These are phyloP conservation scores for Psilopsiagon aurifrons DNA, from an alignment of 2,113 vertebrate genomes.

Conservation along the genomic window DNA sequence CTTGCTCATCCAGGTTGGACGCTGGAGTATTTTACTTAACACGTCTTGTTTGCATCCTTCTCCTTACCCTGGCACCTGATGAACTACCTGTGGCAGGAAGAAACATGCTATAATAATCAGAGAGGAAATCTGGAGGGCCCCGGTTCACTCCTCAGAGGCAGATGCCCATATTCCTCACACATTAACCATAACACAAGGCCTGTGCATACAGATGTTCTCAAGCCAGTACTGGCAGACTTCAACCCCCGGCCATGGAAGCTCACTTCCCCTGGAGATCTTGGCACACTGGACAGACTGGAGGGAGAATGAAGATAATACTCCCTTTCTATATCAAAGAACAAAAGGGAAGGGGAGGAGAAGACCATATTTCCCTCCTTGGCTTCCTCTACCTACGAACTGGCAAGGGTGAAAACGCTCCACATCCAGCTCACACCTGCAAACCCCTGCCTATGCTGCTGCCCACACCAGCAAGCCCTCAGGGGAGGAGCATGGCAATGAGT, in stretches of 20 bases:
- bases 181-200: not conserved
- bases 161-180: not conserved
- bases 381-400: not conserved
- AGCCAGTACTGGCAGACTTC: not conserved
- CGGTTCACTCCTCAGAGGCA: not conserved
- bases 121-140: slow-evolving; percentile 44
- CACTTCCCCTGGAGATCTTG: not conserved
- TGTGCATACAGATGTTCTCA: not conserved
- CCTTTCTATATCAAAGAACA: not conserved
- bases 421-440: not conserved
- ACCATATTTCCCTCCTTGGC: not conserved
- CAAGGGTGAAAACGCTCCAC: not conserved
- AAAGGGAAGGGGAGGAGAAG: not conserved
- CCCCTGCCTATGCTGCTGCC: not conserved
- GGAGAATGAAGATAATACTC: not conserved
- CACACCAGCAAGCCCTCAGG: not conserved
- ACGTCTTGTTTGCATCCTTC: slow-evolving; percentile 35
- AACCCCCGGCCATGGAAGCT: not conserved
- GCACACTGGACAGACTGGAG: not conserved
- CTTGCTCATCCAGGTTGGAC: not conserved
- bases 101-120: slow-evolving; percentile 41
- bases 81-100: slow-evolving; percentile 58
- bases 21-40: not conserved
- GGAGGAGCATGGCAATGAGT: fast-evolving
- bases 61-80: slow-evolving; percentile 17